Percentiles rank a stretch among this genome's conserved stretches.
phyloP scores from a whole-genome alignment of 2,888 invertebrate species.

The Ernsta delagoae region DNA sequence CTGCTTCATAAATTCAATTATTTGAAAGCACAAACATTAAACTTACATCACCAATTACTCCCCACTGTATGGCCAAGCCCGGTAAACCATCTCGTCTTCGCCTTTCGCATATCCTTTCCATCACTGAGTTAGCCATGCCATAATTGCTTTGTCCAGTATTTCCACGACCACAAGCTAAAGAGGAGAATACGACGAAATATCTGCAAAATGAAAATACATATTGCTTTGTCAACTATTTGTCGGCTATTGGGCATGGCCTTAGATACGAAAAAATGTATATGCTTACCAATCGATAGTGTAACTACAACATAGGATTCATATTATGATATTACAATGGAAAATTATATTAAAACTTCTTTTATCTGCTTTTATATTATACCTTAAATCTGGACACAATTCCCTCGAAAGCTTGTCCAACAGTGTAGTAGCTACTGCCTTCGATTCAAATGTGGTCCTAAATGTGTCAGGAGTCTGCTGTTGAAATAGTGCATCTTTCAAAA shows the following conservation, averaged over 20 bases:
- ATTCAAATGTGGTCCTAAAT: slow-evolving; percentile 1
- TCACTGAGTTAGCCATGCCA: slow-evolving; percentile 22
- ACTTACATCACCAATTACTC: slow-evolving; percentile 16
- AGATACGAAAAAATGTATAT: background rate
- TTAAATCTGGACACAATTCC: slow-evolving; percentile 18
- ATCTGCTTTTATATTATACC: too few relatives aligned
- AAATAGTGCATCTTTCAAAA: slow-evolving; percentile 18
- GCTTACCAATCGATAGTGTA: too few relatives aligned
- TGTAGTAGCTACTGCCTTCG: slow-evolving; percentile 10
- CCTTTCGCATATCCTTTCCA: slow-evolving; percentile 25
- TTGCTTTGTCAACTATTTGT: too few relatives aligned
- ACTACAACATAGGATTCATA: too few relatives aligned
- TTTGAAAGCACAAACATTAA: background rate
- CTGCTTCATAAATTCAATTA: too few relatives aligned
- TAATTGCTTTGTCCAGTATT: slow-evolving; percentile 23
- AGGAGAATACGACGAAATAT: slow-evolving; percentile 24
- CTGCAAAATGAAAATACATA: too few relatives aligned
- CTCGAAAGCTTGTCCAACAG: slow-evolving; percentile 17
- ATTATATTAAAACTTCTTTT: too few relatives aligned
- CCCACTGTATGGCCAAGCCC: slow-evolving; percentile 17
- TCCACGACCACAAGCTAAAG: slow-evolving; percentile 17
- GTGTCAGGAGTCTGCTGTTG: slow-evolving; percentile 16
- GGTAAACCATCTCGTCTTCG: slow-evolving; percentile 5
- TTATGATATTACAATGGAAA: too few relatives aligned
- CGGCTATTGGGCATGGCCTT: too few relatives aligned